phyloP scores from a whole-genome alignment of 2,888 invertebrate genomes.

The Pollenia labialis region DNA sequence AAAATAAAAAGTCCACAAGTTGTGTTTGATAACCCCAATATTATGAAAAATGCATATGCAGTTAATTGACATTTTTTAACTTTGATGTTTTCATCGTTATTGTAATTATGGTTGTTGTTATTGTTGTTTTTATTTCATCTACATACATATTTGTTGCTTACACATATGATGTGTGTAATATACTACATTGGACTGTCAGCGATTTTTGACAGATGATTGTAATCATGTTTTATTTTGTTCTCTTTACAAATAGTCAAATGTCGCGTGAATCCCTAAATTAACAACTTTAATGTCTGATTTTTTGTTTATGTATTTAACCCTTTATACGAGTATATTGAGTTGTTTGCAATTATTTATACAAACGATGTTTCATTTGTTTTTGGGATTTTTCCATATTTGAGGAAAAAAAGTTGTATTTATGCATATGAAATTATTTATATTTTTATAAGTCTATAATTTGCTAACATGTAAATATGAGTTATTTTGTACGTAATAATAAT shows the following conservation, averaged over 20 bases:
- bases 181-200: constrained; percentile 68
- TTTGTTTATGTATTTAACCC: constrained; percentile 19
- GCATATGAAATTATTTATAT: constrained; percentile 11
- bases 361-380: constrained; percentile 82
- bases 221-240: constrained; percentile 61
- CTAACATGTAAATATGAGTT: constrained; percentile 49
- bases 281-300: background rate
- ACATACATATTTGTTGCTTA: constrained; percentile 6
- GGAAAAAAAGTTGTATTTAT: constrained; percentile 27
- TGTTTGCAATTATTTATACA: constrained; percentile 81
- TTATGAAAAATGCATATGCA: constrained; percentile 64
- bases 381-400: constrained; percentile 81
- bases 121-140: constrained; percentile 30
- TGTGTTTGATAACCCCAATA: constrained; percentile 18
- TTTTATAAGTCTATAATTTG: constrained; percentile 52
- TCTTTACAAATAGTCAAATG: constrained; percentile 67
- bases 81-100: constrained; percentile 33
- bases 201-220: constrained; percentile 35
- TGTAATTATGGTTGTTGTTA: background rate
- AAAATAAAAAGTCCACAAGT: background rate
- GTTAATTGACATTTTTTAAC: constrained; percentile 56
- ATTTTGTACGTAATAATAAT: constrained; percentile 44
- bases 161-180: constrained; percentile 67
- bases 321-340: constrained; percentile 40
- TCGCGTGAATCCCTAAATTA: constrained; percentile 52